These are phyloP conservation scores for Hypomecis atomaria DNA, from an alignment of 2,888 invertebrate species.

Conservation along the genomic window DNA sequence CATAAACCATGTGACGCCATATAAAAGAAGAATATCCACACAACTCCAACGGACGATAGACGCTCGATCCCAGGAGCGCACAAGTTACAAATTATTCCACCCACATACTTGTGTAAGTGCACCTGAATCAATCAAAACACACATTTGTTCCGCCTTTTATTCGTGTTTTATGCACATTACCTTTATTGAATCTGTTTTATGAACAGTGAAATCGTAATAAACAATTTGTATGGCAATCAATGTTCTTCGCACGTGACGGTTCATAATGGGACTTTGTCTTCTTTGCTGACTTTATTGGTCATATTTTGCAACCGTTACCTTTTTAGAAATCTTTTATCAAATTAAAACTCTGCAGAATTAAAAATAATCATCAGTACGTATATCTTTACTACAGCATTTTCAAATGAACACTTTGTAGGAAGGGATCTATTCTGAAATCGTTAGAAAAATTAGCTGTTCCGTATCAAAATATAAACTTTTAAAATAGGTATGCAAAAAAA, in stretches of 20 bases:
- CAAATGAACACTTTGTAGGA: too few relatives aligned
- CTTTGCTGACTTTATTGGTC: slow-evolving; percentile 3
- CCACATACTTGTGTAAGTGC: slow-evolving; percentile 79
- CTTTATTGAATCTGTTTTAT: slow-evolving; percentile 70
- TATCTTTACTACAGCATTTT: too few relatives aligned
- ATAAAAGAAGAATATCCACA: slow-evolving; percentile 50
- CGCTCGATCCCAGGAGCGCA: slow-evolving; percentile 63
- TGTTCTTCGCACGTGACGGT: slow-evolving; percentile 36
- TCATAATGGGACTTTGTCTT: slow-evolving; percentile 39
- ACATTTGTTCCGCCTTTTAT: slow-evolving; percentile 72
- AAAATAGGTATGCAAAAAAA: not conserved
- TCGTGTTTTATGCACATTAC: slow-evolving; percentile 64
- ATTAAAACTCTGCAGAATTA: too few relatives aligned
- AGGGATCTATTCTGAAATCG: too few relatives aligned
- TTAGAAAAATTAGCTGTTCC: not conserved
- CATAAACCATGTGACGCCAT: too few relatives aligned
- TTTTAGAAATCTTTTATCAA: not conserved
- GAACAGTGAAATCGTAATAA: slow-evolving; percentile 57
- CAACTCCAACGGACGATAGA: slow-evolving; percentile 44
- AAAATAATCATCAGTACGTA: too few relatives aligned
- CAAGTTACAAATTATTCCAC: slow-evolving; percentile 82
- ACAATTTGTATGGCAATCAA: slow-evolving; percentile 49
- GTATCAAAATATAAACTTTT: not conserved
- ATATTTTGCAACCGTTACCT: not conserved
- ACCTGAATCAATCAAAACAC: slow-evolving; percentile 81